Evolutionary conservation across 2,113 vertebrate species (phyloP).

Genomic region (Pedetes capensis): DNA sequence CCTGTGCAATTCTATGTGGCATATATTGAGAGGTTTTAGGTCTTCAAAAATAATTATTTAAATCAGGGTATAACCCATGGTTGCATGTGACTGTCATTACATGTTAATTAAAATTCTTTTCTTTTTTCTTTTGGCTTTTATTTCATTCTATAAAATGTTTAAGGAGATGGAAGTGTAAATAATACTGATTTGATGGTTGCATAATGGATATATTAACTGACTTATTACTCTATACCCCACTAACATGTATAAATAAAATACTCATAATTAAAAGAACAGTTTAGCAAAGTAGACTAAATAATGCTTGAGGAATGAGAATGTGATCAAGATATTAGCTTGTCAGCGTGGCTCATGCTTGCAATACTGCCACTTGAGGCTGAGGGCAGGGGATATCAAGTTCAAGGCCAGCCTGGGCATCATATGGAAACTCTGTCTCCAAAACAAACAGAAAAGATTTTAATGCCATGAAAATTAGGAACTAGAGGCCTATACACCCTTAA

Average conservation of each 20-base stretch:
- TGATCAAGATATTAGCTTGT: neutral
- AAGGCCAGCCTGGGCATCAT: neutral
- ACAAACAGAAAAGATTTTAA: neutral
- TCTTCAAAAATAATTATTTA: conserved; percentile 5
- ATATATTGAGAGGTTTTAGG: neutral
- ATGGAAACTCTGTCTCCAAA: too few species aligned
- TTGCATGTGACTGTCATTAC: too few species aligned
- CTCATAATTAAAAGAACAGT: too few species aligned
- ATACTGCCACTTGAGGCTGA: neutral
- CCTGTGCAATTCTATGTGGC: neutral
- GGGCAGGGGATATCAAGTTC: neutral
- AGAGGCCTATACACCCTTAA: neutral
- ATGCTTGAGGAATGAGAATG: conserved; percentile 1
- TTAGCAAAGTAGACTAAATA: neutral
- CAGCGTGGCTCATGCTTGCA: neutral
- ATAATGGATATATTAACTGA: too few species aligned
- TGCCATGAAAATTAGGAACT: neutral
- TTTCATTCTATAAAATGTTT: too few species aligned
- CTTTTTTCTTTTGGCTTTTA: too few species aligned
- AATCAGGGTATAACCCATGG: too few species aligned
- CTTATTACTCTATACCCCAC: too few species aligned
- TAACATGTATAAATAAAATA: too few species aligned
- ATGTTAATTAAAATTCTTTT: too few species aligned
- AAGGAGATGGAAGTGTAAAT: too few species aligned
- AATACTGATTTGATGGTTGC: too few species aligned